Conservation (phyloP, 2,797 vertebrate genomes). For the Acomys russatus region DNA sequence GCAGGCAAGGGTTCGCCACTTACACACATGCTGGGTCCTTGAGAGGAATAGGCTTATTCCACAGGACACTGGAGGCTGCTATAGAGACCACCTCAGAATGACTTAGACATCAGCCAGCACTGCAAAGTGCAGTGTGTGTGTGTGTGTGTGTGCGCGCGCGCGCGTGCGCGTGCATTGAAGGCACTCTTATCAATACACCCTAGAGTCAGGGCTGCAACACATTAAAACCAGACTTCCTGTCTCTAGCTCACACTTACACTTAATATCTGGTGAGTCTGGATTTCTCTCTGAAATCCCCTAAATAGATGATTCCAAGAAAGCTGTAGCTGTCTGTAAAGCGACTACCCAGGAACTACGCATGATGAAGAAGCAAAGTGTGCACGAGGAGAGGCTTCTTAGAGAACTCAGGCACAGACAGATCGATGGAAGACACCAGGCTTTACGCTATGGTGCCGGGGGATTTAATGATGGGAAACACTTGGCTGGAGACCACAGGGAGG, state of each 20-base stretch:
- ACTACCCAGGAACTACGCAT: background rate
- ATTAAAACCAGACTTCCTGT: slow-evolving; percentile 22
- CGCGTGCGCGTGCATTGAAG: background rate
- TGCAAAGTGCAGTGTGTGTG: background rate
- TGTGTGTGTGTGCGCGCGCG: no score
- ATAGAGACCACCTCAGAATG: slow-evolving; percentile 11
- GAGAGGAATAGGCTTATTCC: background rate
- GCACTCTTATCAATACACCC: background rate
- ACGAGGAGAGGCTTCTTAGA: background rate
- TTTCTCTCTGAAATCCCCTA: slow-evolving; percentile 11
- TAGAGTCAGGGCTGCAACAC: background rate
- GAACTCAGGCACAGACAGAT: background rate
- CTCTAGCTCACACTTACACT: background rate
- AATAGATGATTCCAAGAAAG: slow-evolving; percentile 17
- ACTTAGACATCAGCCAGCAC: background rate
- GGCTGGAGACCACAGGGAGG: background rate
- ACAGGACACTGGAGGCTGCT: background rate
- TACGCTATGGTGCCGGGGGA: background rate
- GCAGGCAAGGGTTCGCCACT: background rate
- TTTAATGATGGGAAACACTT: background rate
- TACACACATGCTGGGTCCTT: background rate
- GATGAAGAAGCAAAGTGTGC: background rate
- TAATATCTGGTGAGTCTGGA: background rate
- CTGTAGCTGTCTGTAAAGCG: background rate
- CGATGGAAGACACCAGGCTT: background rate